Evolutionary conservation across 2,888 invertebrate genomes (phyloP).

Genomic region (Plutella xylostella): DNA sequence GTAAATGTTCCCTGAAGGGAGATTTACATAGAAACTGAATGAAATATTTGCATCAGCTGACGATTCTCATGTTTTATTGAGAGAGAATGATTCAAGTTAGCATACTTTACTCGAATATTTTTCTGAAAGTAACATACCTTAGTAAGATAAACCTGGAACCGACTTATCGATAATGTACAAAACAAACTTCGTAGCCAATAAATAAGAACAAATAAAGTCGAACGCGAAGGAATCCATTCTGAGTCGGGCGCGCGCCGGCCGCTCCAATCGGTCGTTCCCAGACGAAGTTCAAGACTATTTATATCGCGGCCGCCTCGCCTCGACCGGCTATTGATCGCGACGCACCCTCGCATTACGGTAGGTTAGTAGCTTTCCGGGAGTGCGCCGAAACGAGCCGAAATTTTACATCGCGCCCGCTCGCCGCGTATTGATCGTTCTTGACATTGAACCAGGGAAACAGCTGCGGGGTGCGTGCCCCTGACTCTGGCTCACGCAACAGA

Average conservation of each 20-base stretch:
- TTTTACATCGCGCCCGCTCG: slow-evolving; percentile 56
- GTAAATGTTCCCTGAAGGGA: slow-evolving; percentile 33
- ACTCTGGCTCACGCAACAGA: slow-evolving; percentile 44
- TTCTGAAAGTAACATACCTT: too few relatives aligned
- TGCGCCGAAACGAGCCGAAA: slow-evolving; percentile 58
- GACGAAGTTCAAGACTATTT: slow-evolving; percentile 69
- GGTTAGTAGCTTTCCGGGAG: slow-evolving; percentile 67
- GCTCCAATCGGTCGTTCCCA: slow-evolving; percentile 36
- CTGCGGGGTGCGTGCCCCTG: slow-evolving; percentile 58
- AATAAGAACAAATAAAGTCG: too few relatives aligned
- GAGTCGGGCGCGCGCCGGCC: slow-evolving; percentile 50
- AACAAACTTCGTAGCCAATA: slow-evolving; percentile 30
- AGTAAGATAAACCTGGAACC: slow-evolving; percentile 26
- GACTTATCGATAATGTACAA: too few relatives aligned
- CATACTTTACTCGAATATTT: too few relatives aligned
- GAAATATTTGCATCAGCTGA: slow-evolving; percentile 60
- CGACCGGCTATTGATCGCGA: slow-evolving; percentile 59
- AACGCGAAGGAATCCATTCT: slow-evolving; percentile 26
- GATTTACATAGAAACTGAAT: slow-evolving; percentile 60
- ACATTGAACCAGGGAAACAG: slow-evolving; percentile 68
- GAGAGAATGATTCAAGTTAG: slow-evolving; percentile 43
- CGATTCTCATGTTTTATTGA: slow-evolving; percentile 62
- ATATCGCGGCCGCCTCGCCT: slow-evolving; percentile 56
- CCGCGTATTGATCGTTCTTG: slow-evolving; percentile 67
- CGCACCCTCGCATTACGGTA: slow-evolving; percentile 65